phyloP scores from a whole-genome alignment of 2,113 vertebrate species.

The Hippocampus zosterae region DNA sequence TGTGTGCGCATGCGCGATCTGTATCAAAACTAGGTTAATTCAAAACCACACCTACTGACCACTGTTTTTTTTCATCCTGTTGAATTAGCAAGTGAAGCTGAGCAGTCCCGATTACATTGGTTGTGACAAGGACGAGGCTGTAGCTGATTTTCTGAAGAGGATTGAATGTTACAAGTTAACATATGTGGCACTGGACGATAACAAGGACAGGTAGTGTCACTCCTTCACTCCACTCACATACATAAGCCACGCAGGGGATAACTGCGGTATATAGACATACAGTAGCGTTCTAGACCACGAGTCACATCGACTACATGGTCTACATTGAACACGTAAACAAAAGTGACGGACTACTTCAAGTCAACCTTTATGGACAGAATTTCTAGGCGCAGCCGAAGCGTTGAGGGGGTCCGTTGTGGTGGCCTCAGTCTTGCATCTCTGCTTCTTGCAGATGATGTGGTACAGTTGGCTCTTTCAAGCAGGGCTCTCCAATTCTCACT shows the following conservation, averaged over 20 bases:
- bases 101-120: slow-evolving; percentile 83
- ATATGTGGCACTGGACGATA: slow-evolving; percentile 82
- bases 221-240: background rate
- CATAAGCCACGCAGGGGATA: background rate
- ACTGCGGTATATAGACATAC: background rate
- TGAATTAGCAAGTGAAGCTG: slow-evolving; percentile 84
- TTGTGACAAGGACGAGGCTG: slow-evolving; percentile 81
- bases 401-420: no score
- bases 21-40: background rate
- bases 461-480: no score
- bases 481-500: no score
- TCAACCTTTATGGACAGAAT: no score
- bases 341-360: no score
- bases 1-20: background rate
- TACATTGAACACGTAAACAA: background rate
- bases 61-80: background rate
- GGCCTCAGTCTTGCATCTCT: no score
- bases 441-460: no score
- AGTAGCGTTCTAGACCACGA: no score
- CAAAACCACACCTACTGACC: background rate
- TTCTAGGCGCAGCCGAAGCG: no score
- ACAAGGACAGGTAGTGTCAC: slow-evolving; percentile 77
- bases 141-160: slow-evolving; percentile 84
- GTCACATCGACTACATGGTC: background rate
- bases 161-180: slow-evolving; percentile 84